A percentile compares a stretch with the other conserved stretches of the same genome.
Evolutionary conservation across 2,888 invertebrate genomes (phyloP).

Genomic region (Acanthosepion lycidas): DNA sequence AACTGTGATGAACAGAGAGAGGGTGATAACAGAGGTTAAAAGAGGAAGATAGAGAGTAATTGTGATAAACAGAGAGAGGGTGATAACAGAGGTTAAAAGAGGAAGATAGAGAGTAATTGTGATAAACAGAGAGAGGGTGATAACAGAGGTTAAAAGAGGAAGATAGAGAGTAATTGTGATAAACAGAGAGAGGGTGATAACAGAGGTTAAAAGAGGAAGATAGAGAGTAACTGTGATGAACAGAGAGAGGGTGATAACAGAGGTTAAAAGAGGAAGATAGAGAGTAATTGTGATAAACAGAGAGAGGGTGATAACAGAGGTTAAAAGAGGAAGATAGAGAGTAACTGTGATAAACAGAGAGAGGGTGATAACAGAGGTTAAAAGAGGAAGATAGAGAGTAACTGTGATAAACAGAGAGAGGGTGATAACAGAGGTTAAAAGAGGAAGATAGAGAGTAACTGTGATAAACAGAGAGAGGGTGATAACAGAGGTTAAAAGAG

Average conservation of each 20-base stretch:
- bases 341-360: neutral
- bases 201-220: neutral
- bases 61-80: rapidly evolving
- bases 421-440: neutral
- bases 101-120: neutral
- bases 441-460: neutral
- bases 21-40: neutral
- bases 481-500: neutral
- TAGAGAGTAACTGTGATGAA: neutral
- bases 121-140: too few species aligned
- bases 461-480: neutral
- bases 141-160: neutral
- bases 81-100: neutral
- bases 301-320: neutral
- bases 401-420: neutral
- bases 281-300: neutral
- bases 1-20: rapidly evolving
- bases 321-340: too few species aligned
- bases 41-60: neutral
- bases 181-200: too few species aligned
- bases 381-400: neutral
- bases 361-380: neutral
- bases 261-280: too few species aligned
- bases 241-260: too few species aligned
- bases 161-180: neutral